Evolutionary conservation across 2,888 invertebrate species (phyloP), one percentile per base, ranked within the genome.

Genomic region (Atrina japonica): DNA sequence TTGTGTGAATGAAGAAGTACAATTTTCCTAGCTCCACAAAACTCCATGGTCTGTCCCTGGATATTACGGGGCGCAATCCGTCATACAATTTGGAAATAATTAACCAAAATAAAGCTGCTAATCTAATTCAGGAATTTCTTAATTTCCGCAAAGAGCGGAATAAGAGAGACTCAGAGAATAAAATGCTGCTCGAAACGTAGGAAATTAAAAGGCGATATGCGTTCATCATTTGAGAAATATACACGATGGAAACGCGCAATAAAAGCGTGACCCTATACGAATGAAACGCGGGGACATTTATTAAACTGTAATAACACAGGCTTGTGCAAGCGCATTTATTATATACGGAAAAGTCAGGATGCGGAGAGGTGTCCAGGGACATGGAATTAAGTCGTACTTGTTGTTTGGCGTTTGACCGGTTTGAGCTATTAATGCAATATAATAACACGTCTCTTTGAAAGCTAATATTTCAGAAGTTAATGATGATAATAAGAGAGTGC

Each of bases 141-240:
- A 75, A 79, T 79, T 79, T 79, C 79, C 79, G 77, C 75, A 64
- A 59, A 49, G 56, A 73, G 59, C 75, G 74, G 75, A 74, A 75
- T 67, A 70, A 66, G 60, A 60, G 59, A 69, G 63, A 67, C 50
- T 70, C 60, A 69, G 49, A 64, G 69, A 68, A 60, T 58, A 65
- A 68, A 71, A 72, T 70, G 64, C 67, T 66, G 65, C 63, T 64
- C 60, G 65, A 66, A 64, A 55, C 47, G 53, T 63, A 72, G 77
- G 77, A 79, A 79, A 76, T 79, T 73, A 77, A 79, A 77, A 67
- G 64, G 67, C 73, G 70, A 69, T 63, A 68, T 66, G 58, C 64
- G 61, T 61, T 73, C 75, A 77, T 79, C 75, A 71, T 53, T 45
- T 61, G 65, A 56, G 66, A 78, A 76, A 35, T 11, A 11, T 35